Conservation (phyloP, 1,140 invertebrate species). For the Trachymyrmex cornetzi region DNA sequence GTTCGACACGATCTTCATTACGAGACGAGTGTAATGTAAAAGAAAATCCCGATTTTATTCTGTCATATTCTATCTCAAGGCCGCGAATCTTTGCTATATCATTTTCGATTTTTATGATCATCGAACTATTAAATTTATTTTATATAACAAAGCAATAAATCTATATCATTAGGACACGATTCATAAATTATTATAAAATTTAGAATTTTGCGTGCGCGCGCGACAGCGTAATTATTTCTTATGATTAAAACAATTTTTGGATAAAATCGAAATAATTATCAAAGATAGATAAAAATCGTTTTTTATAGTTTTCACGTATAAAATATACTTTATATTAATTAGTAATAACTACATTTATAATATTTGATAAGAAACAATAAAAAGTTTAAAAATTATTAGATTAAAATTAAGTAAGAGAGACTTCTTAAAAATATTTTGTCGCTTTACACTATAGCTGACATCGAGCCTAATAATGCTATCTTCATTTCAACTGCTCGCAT, state of each 20-base stretch:
- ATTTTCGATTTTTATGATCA: neutral
- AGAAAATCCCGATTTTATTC: conserved; percentile 30
- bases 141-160: neutral
- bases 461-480: neutral
- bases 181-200: conserved; percentile 4
- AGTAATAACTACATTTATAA: neutral
- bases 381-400: neutral
- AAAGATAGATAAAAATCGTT: neutral
- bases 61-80: conserved; percentile 29
- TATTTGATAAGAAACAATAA: neutral
- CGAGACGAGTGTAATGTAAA: conserved; percentile 30
- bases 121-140: neutral
- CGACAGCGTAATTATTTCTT: neutral
- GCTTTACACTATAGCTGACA: neutral
- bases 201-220: neutral
- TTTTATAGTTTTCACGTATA: neutral
- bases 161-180: neutral
- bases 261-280: neutral
- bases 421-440: neutral
- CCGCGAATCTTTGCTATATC: neutral
- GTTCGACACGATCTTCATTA: conserved; percentile 63
- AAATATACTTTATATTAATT: neutral
- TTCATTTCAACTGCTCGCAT: neutral
- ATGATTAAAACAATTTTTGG: neutral
- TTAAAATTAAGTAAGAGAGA: neutral